Evolutionary conservation across 2,888 invertebrate species (phyloP), one percentile per base, ranked within the genome.

Genomic region (Tromatobia lineatoria): DNA sequence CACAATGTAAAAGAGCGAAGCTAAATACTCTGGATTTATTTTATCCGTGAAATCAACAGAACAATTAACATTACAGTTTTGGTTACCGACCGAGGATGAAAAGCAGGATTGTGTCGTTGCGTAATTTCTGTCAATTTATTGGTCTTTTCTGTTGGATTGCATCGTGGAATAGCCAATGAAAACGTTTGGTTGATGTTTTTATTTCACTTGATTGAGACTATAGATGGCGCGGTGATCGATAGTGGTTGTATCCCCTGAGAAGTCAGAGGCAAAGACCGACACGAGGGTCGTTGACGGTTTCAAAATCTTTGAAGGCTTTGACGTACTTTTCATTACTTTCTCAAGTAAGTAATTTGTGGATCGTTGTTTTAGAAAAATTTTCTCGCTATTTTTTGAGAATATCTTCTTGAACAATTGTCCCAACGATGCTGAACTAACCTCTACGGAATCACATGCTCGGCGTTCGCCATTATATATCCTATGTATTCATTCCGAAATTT

Each of bases 251-350:
- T 73, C 61, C 18, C 34, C 7, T 34, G 34, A 34, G 11, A 8
- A 59, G 45, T 13, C 47, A 25, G n/a, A 67, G 42, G 25, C 23
- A n/a, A n/a, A n/a, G 77, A 69, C 59, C 45, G 69, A 59, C 77
- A 69, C 77, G 77, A 69, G 69, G 69, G 47, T 67, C 69, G 34
- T 70, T 78, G 50, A 59, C 69, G 69, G 25, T 20, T 78, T 59
- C 8, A 50, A 59, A 69, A 25, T 61, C 47, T 20, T 13, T 20
- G 7, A 13, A 70, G 7, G 6, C 57, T 38, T 71, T 23, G 42
- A 23, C 38, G 38, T 38, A 38, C 18, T 64, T 20, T 18, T 38
- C 34, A 38, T 38, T 57, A 57, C 13, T 15, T 23, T 13, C n/a
- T 42, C 71, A 57, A 15, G 71, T 71, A 25, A 71, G 71, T 71